Base-by-base conservation (phyloP, 2,888 invertebrate species). In the Synanthedon andrenaeformis region DNA sequence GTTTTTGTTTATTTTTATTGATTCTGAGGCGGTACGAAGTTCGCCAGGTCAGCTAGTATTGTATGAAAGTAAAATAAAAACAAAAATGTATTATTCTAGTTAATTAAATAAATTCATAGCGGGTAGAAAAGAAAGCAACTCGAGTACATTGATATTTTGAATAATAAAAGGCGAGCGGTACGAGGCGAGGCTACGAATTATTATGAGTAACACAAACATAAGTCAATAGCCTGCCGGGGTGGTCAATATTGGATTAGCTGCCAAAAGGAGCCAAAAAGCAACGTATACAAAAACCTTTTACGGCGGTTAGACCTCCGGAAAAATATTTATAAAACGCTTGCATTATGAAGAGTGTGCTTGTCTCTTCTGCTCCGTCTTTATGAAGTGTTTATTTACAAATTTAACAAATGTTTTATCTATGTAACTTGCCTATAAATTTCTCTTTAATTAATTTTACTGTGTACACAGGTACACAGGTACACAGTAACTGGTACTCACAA, bases 271-370 rank as follows among this genome's bases (percentile, higher is more conserved):
- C 78, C 85, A 85, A 86, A 86, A 87, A 85, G 86, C 87, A 82
- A 83, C 87, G 87, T 87, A 85, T 87, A 87, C 87, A 87, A 85
- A 86, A 87, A 87, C 86, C 86, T 87, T 87, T 86, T 83, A 86
- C 82, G 78, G 82, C 79, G 80, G 85, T 82, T 82, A 82, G 74
- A 80, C 66, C 71, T 67, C 71, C 64, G 72, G 74, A 84, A 86
- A 87, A 86, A 86, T 86, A 81, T 85, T 85, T 84, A 83, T 83
- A 73, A 80, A 84, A 76, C 62, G 79, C 63, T 72, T 59, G 61
- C 58, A 59, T 56, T 62, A 59, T 64, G 64, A 62, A 73, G 84
- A 83, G 71, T 60, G 57, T 55, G 76, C 72, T 79, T 76, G 59
- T 65, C 58, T 35, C 6, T 35, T 35, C 6, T 19, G 17, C 12